A percentile compares a stretch with the other conserved stretches of the same genome.
These are phyloP conservation scores for Drosophila subquinaria DNA, from an alignment of 2,888 invertebrate genomes.

Conservation along the genomic window DNA sequence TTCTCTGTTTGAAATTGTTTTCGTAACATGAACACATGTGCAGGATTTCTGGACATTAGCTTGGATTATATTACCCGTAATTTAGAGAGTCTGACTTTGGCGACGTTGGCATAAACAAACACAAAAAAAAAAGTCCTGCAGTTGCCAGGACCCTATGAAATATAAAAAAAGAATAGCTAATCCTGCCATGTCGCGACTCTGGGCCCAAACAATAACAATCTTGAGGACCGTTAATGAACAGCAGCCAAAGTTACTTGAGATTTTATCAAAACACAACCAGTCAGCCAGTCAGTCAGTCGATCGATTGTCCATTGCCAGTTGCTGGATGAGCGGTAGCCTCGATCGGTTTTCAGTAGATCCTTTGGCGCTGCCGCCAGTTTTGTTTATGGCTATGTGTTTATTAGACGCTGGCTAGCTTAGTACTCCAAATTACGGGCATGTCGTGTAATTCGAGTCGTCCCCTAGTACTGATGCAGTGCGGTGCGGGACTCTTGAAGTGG, in stretches of 20 bases:
- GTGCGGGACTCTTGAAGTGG: slow-evolving; percentile 68
- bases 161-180: slow-evolving; percentile 43
- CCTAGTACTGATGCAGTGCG: slow-evolving; percentile 15
- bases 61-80: slow-evolving; percentile 47
- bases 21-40: slow-evolving; percentile 11
- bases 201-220: slow-evolving; percentile 54
- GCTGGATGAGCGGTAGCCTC: slow-evolving; percentile 57
- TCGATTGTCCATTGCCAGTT: slow-evolving; percentile 6
- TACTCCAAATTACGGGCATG: slow-evolving; percentile 47
- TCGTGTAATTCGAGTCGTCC: slow-evolving; percentile 62
- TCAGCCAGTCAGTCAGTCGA: slow-evolving; percentile 8
- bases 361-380: slow-evolving; percentile 64
- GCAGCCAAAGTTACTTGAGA: slow-evolving; percentile 69
- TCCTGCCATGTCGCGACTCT: slow-evolving; percentile 64
- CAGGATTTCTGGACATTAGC: slow-evolving; percentile 5
- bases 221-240: slow-evolving; percentile 58
- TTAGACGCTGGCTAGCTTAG: slow-evolving; percentile 61
- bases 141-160: slow-evolving; percentile 23
- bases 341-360: slow-evolving; percentile 46
- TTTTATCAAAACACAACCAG: slow-evolving; percentile 75
- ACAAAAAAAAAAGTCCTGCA: slow-evolving; percentile 1
- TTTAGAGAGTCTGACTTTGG: slow-evolving; percentile 30
- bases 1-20: slow-evolving; percentile 10
- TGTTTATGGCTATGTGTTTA: slow-evolving; percentile 74
- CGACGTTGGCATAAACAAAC: slow-evolving; percentile 66